A percentile compares a stretch with the other conserved stretches of the same genome.
Conservation (phyloP, 2,113 vertebrate species). For the Hyperopisus bebe region DNA sequence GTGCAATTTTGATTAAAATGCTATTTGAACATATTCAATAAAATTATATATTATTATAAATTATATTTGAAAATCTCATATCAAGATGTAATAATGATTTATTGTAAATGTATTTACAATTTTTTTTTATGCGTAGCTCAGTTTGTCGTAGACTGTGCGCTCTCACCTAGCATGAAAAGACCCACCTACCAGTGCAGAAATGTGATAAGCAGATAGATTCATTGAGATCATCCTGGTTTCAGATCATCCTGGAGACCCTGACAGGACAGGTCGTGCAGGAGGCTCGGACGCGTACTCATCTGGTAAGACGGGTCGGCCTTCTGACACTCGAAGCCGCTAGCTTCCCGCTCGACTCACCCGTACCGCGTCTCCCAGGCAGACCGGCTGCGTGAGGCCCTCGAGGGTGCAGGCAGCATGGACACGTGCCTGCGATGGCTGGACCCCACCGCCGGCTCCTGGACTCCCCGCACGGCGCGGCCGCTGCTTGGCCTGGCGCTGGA, state of each 20-base stretch:
- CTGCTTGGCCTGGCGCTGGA: constrained; percentile 49
- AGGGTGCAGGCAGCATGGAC: constrained; percentile 55
- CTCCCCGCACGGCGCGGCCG: constrained; percentile 41
- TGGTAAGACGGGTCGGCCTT: constrained; percentile 49
- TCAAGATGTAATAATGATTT: neutral
- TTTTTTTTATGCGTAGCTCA: neutral
- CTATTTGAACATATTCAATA: neutral
- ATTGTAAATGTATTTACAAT: neutral
- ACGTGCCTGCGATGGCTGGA: constrained; percentile 56
- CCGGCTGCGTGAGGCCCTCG: constrained; percentile 46
- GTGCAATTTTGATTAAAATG: neutral
- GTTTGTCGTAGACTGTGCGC: neutral
- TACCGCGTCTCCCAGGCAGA: constrained; percentile 45
- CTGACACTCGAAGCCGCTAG: neutral
- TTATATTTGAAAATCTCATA: neutral
- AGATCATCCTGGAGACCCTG: constrained; percentile 64
- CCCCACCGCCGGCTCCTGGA: constrained; percentile 47
- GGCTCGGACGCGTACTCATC: constrained; percentile 38
- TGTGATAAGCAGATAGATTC: neutral
- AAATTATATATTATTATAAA: neutral
- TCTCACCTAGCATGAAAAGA: neutral
- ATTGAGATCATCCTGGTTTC: constrained; percentile 12
- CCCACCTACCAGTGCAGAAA: neutral
- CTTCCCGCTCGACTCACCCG: neutral
- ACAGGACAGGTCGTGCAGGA: constrained; percentile 53